Evolutionary conservation across 2,888 invertebrate genomes (phyloP), one percentile per base, ranked within the genome.

Genomic region (Leucozona laternaria): DNA sequence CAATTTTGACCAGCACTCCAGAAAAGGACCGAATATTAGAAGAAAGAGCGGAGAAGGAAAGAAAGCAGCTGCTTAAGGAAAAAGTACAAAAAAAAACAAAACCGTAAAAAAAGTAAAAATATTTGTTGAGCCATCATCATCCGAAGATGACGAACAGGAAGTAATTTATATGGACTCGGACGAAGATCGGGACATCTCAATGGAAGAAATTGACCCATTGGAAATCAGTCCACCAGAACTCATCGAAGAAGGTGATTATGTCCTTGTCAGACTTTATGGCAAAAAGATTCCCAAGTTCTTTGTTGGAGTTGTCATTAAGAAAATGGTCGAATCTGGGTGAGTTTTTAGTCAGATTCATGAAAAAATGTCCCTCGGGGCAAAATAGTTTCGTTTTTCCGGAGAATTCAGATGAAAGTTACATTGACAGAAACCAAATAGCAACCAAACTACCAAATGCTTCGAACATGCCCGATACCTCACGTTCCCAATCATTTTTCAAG

Each of bases 181-280:
- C 45, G 13, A 53, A 25, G 53, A 53, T 53, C 53, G 53, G 25
- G 53, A 22, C 15, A 53, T 53, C 1, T 48, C 25, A 43, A 22
- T 13, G 43, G 40, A 62, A 48, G 48, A 62, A 62, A 43, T 62
- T 40, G 62, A 62, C 22, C 20, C 40, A 43, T 22, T 43, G 25
- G 22, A 62, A 20, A 62, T 62, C 10, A 20, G 48, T 20, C 20
- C 20, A 13, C 43, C 43, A 22, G 43, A 62, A 48, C 10, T 17
- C 7, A 17, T 48, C 1, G 20, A 48, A 22, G 48, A 48, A 48
- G 48, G 48, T 48, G 20, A 48, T 20, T 48, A 20, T 48, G 11
- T 48, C 10, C 48, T 48, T 48, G 48, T 48, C 1, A 48, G 20
- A 48, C 20, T 48, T 8, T 20, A 48, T 20, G 48, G 48, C 22